Percentiles rank a stretch among this genome's conserved stretches.
Conservation (phyloP, 2,888 invertebrate species). For the Cinara cedri region DNA sequence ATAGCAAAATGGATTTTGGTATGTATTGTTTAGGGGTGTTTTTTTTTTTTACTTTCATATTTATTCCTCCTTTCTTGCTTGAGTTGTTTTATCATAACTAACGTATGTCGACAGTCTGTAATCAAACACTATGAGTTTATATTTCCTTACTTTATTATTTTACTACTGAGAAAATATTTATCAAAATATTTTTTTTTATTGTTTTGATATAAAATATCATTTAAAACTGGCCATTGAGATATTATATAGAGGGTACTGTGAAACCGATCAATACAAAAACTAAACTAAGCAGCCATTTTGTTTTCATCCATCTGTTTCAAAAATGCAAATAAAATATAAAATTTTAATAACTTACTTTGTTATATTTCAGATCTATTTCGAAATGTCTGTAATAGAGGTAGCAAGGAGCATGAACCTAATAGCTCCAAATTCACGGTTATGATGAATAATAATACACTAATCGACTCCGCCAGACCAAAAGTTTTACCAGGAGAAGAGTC, state of each 20-base stretch:
- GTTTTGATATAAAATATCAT: constrained; percentile 24
- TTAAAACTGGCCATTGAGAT: constrained; percentile 13
- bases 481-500: constrained; percentile 53
- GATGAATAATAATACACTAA: constrained; percentile 51
- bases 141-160: neutral
- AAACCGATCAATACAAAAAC: constrained; percentile 2
- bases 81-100: neutral
- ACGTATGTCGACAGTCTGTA: constrained; percentile 22
- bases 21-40: constrained; percentile 43
- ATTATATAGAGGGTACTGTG: neutral
- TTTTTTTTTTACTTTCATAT: constrained; percentile 25
- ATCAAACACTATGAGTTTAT: neutral
- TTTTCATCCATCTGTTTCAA: constrained; percentile 16
- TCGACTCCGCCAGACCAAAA: constrained; percentile 53
- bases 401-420: constrained; percentile 48
- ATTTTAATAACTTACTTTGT: neutral
- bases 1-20: constrained; percentile 34
- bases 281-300: constrained; percentile 23
- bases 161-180: neutral
- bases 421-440: constrained; percentile 47
- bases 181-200: constrained; percentile 18
- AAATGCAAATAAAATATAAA: constrained; percentile 15
- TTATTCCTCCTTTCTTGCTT: constrained; percentile 8
- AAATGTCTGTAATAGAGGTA: constrained; percentile 48
- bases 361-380: constrained; percentile 43